Percentiles rank a stretch among this genome's conserved stretches.
These are phyloP conservation scores for Gymnosoma rotundatum DNA, from an alignment of 2,888 invertebrate genomes.

Conservation along the genomic window DNA sequence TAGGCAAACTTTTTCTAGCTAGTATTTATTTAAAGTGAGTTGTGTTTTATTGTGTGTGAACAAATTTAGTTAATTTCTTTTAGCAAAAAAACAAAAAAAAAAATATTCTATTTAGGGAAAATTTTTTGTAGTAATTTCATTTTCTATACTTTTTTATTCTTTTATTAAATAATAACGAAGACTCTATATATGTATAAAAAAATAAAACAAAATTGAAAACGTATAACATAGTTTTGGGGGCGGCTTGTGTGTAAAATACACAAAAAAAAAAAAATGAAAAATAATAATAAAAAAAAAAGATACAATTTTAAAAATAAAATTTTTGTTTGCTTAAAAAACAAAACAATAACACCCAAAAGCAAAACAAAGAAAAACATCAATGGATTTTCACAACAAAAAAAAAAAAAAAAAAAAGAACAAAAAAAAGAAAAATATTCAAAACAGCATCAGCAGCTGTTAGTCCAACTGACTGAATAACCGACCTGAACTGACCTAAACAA, in stretches of 20 bases:
- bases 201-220: constrained; percentile 54
- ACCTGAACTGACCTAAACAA: constrained; percentile 56
- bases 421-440: constrained; percentile 10
- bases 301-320: constrained; percentile 65
- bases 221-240: constrained; percentile 44
- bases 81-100: constrained; percentile 44
- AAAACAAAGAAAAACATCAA: constrained; percentile 52
- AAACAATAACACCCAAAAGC: constrained; percentile 54
- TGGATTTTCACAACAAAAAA: constrained; percentile 32
- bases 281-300: constrained; percentile 33
- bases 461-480: not conserved
- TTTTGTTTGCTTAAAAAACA: constrained; percentile 44
- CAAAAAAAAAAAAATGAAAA: constrained; percentile 49
- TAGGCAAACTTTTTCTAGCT: not conserved
- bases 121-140: constrained; percentile 48
- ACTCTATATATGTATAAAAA: constrained; percentile 57
- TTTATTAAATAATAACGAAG: constrained; percentile 66
- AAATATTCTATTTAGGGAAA: constrained; percentile 32
- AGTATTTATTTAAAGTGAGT: constrained; percentile 39
- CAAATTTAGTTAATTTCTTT: not conserved
- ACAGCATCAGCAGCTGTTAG: constrained; percentile 20
- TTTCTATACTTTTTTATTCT: constrained; percentile 53
- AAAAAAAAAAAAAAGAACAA: constrained; percentile 3
- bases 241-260: constrained; percentile 50
- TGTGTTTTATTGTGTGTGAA: constrained; percentile 39